phyloP scores from a whole-genome alignment of 35 echinoderm and acorn worm species.

The Strongylocentrotus purpuratus region DNA sequence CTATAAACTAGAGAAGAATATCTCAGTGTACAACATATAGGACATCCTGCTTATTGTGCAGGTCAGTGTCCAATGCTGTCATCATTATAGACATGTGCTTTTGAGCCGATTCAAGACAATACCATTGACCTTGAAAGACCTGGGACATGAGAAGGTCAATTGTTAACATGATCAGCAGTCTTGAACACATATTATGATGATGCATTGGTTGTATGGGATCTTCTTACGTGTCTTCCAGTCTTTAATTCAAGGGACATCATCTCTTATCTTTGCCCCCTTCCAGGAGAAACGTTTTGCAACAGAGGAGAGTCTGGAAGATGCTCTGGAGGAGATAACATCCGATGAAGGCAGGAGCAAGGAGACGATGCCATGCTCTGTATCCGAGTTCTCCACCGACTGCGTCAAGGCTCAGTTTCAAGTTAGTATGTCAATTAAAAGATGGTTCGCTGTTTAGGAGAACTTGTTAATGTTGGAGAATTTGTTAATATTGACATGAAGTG shows the following conservation, averaged over 20 bases:
- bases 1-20: neutral
- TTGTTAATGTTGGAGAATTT: too few relatives aligned
- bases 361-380: conserved; percentile 36
- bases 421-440: neutral
- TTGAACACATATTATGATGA: neutral
- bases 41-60: neutral
- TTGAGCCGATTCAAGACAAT: neutral
- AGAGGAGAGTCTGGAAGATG: conserved; percentile 51
- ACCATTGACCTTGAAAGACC: neutral
- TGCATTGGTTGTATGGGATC: neutral
- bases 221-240: neutral
- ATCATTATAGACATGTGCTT: neutral
- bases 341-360: neutral
- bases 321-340: neutral
- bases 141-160: neutral
- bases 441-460: neutral
- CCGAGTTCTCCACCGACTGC: conserved; percentile 7
- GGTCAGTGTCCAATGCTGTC: neutral
- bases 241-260: neutral
- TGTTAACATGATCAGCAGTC: neutral
- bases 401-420: conserved; percentile 64
- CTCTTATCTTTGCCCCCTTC: neutral
- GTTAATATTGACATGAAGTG: too few relatives aligned
- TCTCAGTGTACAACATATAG: neutral
- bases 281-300: conserved; percentile 70